Base-by-base conservation (phyloP, 2,888 invertebrate genomes). In the Galeopsomyia nigrocyanea region DNA sequence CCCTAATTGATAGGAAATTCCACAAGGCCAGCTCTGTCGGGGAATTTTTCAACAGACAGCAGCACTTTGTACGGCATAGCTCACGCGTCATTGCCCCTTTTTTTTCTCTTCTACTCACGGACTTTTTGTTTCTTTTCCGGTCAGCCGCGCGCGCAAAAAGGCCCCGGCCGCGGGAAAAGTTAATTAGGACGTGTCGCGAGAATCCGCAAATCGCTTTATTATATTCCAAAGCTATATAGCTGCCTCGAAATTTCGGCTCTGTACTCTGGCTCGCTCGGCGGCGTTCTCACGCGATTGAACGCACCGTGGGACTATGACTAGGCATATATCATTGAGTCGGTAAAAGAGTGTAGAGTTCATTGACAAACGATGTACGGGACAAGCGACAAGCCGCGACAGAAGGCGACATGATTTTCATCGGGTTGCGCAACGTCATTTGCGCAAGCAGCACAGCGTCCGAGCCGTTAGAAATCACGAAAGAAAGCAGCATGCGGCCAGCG, bases 1-100 rank as follows among this genome's bases (percentile, higher is more conserved):
- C 84, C 82, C 81, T 84, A 84, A 85, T 85, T 85, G 84, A 85
- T 85, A 83, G 84, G 82, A 83, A 83, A 84, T 84, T 85, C 84
- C 84, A 80, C 73, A 68, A 60, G 63, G 49, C 39, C 47, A n/a
- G n/a, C 53, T 47, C 26, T 2, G 55, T 22, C 21, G 21, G 22
- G 9, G 56, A 77, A 83, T 83, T 82, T 84, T 83, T 81, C 78
- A 80, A 74, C 72, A 73, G 69, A 75, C 76, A 75, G n/a, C 31
- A 31, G 31, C 7, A 9, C 39, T 2, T 65, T 39, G 62, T 39
- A 53, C 58, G 22, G 39, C 46, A 46, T 49, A 31, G 67, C 51
- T 56, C 26, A 5, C 26, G 26, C 26, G 26, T 26, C 26, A 5
- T 5, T 5, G 26, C 26, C 26, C 26, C 26, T 5, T 5, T 26